Evolutionary conservation across 2,797 vertebrate genomes (phyloP).

Genomic region (Cuniculus paca): DNA sequence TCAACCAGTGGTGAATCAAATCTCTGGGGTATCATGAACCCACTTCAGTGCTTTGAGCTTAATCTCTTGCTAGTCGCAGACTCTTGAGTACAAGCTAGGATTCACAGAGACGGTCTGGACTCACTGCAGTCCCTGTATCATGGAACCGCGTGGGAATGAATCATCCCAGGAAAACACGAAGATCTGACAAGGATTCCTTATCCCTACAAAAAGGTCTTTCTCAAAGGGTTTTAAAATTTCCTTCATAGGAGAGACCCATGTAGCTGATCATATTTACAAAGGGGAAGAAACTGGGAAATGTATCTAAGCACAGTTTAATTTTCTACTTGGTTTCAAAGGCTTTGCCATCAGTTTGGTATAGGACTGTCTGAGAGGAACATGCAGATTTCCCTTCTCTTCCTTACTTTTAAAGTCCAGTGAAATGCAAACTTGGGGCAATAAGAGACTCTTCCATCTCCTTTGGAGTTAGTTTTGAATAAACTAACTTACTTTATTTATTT

Average conservation of each 20-base stretch:
- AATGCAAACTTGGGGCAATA: background rate
- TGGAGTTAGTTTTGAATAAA: background rate
- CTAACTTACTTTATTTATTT: too few relatives aligned
- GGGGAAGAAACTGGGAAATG: background rate
- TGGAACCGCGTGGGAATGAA: background rate
- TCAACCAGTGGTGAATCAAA: background rate
- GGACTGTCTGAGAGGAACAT: background rate
- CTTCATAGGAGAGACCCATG: background rate
- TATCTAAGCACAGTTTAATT: background rate
- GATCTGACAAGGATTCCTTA: background rate
- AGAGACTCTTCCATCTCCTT: background rate
- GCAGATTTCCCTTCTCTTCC: background rate
- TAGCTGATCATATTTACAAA: background rate
- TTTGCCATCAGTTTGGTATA: background rate
- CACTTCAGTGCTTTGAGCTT: background rate
- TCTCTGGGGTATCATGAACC: background rate
- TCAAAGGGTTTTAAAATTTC: conserved; percentile 7
- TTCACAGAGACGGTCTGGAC: background rate
- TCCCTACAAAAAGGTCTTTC: background rate
- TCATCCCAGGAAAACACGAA: background rate
- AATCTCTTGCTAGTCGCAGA: background rate
- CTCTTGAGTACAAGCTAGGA: background rate
- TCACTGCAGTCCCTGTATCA: background rate
- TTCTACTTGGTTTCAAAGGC: background rate
- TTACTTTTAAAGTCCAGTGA: background rate